These are phyloP conservation scores for Petrolisthes cinctipes DNA, from an alignment of 2,888 invertebrate genomes.

Conservation along the genomic window DNA sequence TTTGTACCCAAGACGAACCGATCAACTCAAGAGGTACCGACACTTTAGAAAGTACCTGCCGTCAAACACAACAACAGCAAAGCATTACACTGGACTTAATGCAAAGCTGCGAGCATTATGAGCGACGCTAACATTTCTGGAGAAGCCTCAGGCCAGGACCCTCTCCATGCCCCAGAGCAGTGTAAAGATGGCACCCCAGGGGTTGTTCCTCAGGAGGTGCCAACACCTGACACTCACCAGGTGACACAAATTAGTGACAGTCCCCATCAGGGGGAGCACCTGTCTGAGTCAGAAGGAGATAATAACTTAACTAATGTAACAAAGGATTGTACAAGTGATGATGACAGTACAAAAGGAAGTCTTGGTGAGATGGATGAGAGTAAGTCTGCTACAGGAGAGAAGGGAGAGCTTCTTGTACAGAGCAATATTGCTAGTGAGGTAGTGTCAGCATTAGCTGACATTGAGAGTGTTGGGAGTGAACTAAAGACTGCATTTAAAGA, in stretches of 20 bases:
- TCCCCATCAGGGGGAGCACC: neutral
- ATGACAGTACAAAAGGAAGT: neutral
- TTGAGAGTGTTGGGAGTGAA: constrained; percentile 40
- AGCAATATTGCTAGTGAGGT: constrained; percentile 33
- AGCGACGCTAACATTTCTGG: constrained; percentile 33
- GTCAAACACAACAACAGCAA: neutral
- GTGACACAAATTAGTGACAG: constrained; percentile 29
- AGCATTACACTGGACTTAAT: constrained; percentile 32
- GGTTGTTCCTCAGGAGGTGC: neutral
- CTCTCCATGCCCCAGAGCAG: constrained; percentile 16
- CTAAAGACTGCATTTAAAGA: constrained; percentile 44
- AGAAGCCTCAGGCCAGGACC: constrained; percentile 19
- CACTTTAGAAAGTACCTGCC: constrained; percentile 28
- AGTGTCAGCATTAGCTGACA: constrained; percentile 26
- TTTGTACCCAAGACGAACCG: neutral
- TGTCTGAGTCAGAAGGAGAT: neutral
- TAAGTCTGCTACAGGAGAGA: neutral
- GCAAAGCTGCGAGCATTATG: constrained; percentile 41
- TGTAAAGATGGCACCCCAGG: neutral
- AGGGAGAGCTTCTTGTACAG: constrained; percentile 2
- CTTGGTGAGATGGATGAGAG: neutral
- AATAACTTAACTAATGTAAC: constrained; percentile 7
- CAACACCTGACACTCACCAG: neutral
- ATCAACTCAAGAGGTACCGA: constrained; percentile 11
- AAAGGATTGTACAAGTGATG: neutral